Evolutionary conservation across 2,888 invertebrate genomes (phyloP), one percentile per base, ranked within the genome.

Genomic region (Hydrotaea cyrtoneurina): DNA sequence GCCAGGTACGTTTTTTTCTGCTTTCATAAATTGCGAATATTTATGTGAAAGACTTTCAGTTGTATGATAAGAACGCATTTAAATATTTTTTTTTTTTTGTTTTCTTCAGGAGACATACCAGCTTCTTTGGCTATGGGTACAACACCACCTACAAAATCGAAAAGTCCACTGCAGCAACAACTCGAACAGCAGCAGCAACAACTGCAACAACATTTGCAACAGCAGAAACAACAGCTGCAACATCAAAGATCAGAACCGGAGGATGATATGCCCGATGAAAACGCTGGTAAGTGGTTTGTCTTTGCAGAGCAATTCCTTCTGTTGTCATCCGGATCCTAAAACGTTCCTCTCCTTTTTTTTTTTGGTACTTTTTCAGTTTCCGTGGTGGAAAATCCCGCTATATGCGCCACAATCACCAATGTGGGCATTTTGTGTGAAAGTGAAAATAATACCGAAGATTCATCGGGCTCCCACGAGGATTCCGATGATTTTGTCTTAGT

Each of bases 401-500:
- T 93, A 92, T 93, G 93, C 92, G 93, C 93, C 92, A 93, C 93
- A 91, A 94, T 92, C 93, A 95, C 92, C 91, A 94, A 92, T 92
- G 93, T 90, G 91, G 94, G 94, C 88, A 93, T 91, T 89, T 91
- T 92, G 90, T 93, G 94, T 92, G 91, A 92, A 82, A 92, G 93
- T 74, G 91, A 90, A 87, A 91, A 91, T 73, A 92, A 92, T 85
- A 92, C 92, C 85, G 93, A 93, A 89, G 88, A 87, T 66, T 94
- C 94, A 3, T 93, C 94, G 17, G 94, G 94, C 90, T 95, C 95
- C 89, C 95, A 95, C 87, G 96, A 96, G 91, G 93, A 93, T 87
- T 93, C 93, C 2, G 96, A 96, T 93, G 96, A 96, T 93, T 97
- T 96, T 93, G 97, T 97, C 89, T 93, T 97, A 92, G 96, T 97